Evolutionary conservation across 2,888 invertebrate genomes (phyloP).

Genomic region (Oscheius myriophilus): DNA sequence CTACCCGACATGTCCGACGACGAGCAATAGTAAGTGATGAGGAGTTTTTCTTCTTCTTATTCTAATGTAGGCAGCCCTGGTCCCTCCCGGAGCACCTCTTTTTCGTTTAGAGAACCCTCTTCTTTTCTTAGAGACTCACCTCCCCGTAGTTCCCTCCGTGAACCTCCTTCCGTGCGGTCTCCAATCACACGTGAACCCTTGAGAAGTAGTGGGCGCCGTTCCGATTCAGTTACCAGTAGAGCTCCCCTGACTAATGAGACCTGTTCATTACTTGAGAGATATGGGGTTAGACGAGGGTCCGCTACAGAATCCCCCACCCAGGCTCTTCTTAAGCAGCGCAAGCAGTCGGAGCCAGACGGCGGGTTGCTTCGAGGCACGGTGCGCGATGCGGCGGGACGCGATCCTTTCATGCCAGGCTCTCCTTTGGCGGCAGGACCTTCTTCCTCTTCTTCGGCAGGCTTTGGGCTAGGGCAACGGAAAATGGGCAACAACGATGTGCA

Average conservation of each 20-base stretch:
- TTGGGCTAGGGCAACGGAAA: no score
- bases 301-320: conserved; percentile 41
- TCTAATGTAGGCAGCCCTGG: conserved; percentile 23
- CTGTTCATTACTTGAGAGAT: conserved; percentile 48
- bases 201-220: conserved; percentile 7
- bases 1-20: conserved; percentile 59
- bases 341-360: conserved; percentile 47
- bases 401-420: background rate
- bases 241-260: conserved; percentile 50
- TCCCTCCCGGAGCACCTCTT: conserved; percentile 23
- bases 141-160: conserved; percentile 38
- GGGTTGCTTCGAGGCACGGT: conserved; percentile 33
- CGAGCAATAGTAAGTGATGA: conserved; percentile 64
- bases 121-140: conserved; percentile 38
- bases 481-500: conserved; percentile 3
- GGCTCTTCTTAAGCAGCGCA: conserved; percentile 45
- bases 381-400: conserved; percentile 12
- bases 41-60: conserved; percentile 47
- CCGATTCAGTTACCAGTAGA: conserved; percentile 31
- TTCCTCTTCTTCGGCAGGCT: background rate
- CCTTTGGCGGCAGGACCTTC: conserved; percentile 1
- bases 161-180: conserved; percentile 35
- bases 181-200: conserved; percentile 5
- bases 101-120: conserved; percentile 28
- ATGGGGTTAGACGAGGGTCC: conserved; percentile 48